A percentile compares a stretch with the other conserved stretches of the same genome.
Evolutionary conservation across 1,140 invertebrate species (phyloP).

Genomic region (Palaemon carinicauda): DNA sequence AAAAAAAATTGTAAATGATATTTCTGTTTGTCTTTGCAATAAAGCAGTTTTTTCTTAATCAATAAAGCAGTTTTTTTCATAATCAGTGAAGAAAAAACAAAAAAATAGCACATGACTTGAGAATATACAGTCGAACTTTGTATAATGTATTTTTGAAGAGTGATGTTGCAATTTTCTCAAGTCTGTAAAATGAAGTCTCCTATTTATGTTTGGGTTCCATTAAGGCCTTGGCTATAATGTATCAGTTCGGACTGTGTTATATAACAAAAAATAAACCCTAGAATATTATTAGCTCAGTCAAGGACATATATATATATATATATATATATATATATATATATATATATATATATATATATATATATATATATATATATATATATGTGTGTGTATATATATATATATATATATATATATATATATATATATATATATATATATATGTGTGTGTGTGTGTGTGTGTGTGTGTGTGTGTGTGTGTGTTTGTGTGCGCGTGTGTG

Average conservation of each 20-base stretch:
- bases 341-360: neutral
- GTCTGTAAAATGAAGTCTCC: too few species aligned
- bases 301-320: neutral
- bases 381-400: neutral
- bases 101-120: too few species aligned
- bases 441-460: neutral
- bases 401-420: neutral
- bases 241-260: neutral
- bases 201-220: too few species aligned
- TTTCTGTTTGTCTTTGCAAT: too few species aligned
- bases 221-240: neutral
- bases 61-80: too few species aligned
- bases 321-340: constrained; percentile 5
- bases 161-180: too few species aligned
- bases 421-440: too few species aligned
- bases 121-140: too few species aligned
- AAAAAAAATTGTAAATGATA: too few species aligned
- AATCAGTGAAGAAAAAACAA: too few species aligned
- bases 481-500: neutral
- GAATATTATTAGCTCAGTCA: neutral
- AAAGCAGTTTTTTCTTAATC: too few species aligned
- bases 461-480: neutral
- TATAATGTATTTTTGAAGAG: too few species aligned
- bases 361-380: neutral
- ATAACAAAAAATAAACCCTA: neutral